These are phyloP conservation scores for Noctilio leporinus DNA, from an alignment of 2,113 vertebrate species.

Conservation along the genomic window DNA sequence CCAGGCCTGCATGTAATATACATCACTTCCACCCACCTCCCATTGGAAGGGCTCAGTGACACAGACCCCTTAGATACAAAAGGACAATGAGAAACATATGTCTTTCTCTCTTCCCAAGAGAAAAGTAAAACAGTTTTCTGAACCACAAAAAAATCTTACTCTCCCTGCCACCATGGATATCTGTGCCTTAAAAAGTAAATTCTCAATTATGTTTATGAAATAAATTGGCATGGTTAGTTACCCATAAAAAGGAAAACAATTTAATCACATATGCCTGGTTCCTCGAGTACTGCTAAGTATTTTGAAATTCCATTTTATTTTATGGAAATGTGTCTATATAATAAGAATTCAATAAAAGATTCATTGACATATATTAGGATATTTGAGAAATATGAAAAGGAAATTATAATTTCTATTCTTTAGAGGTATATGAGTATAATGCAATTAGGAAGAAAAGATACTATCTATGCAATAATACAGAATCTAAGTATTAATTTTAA, in stretches of 20 bases:
- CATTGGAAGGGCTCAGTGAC: not conserved
- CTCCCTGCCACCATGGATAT: not conserved
- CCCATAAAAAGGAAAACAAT: not conserved
- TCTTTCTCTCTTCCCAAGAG: not conserved
- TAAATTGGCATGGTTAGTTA: not conserved
- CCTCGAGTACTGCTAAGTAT: not conserved
- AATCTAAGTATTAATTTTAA: slow-evolving; percentile 4
- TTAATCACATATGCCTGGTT: not conserved
- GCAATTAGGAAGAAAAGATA: not conserved
- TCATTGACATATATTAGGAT: not conserved
- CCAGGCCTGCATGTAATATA: not conserved
- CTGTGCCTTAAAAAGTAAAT: not conserved
- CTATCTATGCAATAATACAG: not conserved
- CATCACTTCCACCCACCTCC: not conserved
- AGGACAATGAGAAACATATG: not conserved
- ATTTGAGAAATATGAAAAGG: not conserved
- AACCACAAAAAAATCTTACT: not conserved
- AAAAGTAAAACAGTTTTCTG: not conserved
- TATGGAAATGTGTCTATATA: not conserved
- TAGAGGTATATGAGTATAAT: slow-evolving; percentile 4
- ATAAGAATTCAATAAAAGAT: not conserved
- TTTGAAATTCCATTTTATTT: not conserved
- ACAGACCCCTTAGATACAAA: not conserved
- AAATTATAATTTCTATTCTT: not conserved
- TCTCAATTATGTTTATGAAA: not conserved